Evolutionary conservation across 2,113 vertebrate genomes (phyloP).

Genomic region (Coregonus clupeaformis): DNA sequence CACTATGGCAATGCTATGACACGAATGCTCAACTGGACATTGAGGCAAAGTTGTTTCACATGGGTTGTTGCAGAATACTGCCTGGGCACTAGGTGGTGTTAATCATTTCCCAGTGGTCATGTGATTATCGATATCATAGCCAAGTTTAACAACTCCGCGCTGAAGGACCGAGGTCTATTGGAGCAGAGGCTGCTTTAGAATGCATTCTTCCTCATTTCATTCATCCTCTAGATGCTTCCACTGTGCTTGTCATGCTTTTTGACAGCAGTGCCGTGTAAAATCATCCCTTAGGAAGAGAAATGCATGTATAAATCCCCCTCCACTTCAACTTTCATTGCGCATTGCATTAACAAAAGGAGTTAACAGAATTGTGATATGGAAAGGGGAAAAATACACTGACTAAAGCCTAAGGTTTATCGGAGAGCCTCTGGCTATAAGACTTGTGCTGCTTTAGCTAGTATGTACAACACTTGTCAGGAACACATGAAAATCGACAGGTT

Average conservation of each 20-base stretch:
- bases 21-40: slow-evolving; percentile 11
- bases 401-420: no score
- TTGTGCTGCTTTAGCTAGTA: slow-evolving; percentile 23
- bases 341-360: not conserved
- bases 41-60: not conserved
- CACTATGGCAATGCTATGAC: no score
- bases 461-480: slow-evolving; percentile 46
- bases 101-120: no score
- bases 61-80: not conserved
- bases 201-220: no score
- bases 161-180: no score
- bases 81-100: slow-evolving; percentile 53
- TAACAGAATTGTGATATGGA: slow-evolving; percentile 20
- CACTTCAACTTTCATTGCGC: slow-evolving; percentile 5
- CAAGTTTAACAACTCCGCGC: not conserved
- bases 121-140: no score
- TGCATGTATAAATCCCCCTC: not conserved
- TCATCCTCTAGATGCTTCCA: not conserved
- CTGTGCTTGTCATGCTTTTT: not conserved
- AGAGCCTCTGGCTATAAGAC: not conserved
- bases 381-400: not conserved
- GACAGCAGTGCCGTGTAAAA: no score
- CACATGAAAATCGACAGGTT: slow-evolving; percentile 23
- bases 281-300: not conserved
- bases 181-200: no score